Evolutionary conservation across 2,888 invertebrate genomes (phyloP), one percentile per base, ranked within the genome.

Genomic region (Drosophila neonasuta): DNA sequence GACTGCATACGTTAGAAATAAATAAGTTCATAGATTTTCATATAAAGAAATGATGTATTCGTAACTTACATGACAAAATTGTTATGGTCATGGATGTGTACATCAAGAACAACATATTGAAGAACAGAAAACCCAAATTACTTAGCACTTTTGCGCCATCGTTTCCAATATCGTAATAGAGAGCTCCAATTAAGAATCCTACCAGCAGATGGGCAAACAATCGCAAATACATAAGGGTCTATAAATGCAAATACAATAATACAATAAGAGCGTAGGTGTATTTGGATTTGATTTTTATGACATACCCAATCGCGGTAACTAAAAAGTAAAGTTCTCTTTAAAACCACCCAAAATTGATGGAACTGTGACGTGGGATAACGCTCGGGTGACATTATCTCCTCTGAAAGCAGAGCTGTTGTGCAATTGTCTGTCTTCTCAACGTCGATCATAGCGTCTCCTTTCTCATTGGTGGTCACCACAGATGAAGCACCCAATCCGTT

Each of bases 81-180:
- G 99, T 99, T 86, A 99, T 98, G 90, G 99, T 99, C 96, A 99
- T 97, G n/a, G 99, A 97, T 0, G 98, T 98, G 92, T 99, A 99
- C 97, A 99, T 99, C 76, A 99, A 94, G 93, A 99, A 99, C 89
- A 99, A 93, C 96, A 99, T 97, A 91, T 98, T 98, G 94, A 99
- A 99, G 93, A 99, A 99, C 29, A 99, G 93, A 92, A 97, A 98
- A 71, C 98, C 98, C 79, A 98, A 94, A 91, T 99, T 99, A 89
- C 97, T 98, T 71, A 98, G 94, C 67, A 98, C 97, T 92, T 98
- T 98, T 80, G 96, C 95, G 80, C 97, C 98, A 91, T 99, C 98
- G 89, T 99, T 96, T 68, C 98, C 98, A 88, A 97, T 98, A 90
- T 97, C 96, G 91, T 97, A 97, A 92, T 99, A 99, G 71, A 99